Percentiles rank a stretch among this genome's conserved stretches.
Evolutionary conservation across 2,888 invertebrate species (phyloP).

Genomic region (Cantharis flavilabris): DNA sequence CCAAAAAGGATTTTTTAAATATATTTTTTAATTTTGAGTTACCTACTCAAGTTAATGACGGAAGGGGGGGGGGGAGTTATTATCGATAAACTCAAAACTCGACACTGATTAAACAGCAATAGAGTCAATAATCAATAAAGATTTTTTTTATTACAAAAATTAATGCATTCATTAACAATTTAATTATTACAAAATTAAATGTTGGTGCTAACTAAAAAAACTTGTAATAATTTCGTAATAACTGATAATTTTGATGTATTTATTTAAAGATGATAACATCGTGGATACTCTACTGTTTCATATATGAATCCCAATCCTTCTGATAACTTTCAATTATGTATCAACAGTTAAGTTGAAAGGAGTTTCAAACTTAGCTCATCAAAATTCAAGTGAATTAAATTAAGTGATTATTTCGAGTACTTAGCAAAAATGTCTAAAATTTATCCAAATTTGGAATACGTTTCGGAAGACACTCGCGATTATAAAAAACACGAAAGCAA

Average conservation of each 20-base stretch:
- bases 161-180: not conserved
- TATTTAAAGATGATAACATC: slow-evolving; percentile 11
- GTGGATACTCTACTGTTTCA: slow-evolving; percentile 2
- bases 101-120: too few species aligned
- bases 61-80: too few species aligned
- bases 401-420: not conserved
- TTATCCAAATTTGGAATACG: slow-evolving; percentile 16
- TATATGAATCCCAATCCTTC: slow-evolving; percentile 14
- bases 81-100: too few species aligned
- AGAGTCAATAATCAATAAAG: too few species aligned
- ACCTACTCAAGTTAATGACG: too few species aligned
- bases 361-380: not conserved
- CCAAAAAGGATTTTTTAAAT: too few species aligned
- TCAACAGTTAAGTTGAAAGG: not conserved
- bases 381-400: not conserved
- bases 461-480: not conserved
- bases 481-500: slow-evolving; percentile 38
- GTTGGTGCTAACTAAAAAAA: not conserved
- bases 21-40: too few species aligned
- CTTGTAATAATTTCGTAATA: slow-evolving; percentile 9
- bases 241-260: slow-evolving; percentile 8
- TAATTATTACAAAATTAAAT: not conserved
- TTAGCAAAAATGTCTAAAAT: slow-evolving; percentile 17
- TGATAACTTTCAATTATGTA: slow-evolving; percentile 17
- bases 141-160: not conserved